A percentile compares a stretch with the other conserved stretches of the same genome.
These are phyloP conservation scores for Antedon mediterranea DNA, from an alignment of 53 echinoderm and acorn worm species.

Conservation along the genomic window DNA sequence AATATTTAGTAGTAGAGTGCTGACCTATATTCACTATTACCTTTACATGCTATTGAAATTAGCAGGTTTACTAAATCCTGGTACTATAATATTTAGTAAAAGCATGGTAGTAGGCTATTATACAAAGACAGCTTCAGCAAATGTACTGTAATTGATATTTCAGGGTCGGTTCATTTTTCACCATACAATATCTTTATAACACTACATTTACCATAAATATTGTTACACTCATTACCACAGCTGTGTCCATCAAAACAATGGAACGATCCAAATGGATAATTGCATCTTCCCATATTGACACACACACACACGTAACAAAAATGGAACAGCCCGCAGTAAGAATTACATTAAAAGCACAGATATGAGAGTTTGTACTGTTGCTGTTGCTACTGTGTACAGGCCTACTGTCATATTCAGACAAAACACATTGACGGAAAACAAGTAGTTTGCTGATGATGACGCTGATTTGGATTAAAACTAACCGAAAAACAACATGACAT, in stretches of 20 bases:
- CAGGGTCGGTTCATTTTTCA: constrained; percentile 29
- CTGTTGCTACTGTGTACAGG: background rate
- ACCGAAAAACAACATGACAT: background rate
- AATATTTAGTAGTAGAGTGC: too few relatives aligned
- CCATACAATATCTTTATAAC: constrained; percentile 5
- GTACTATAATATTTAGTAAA: too few relatives aligned
- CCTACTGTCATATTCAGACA: background rate
- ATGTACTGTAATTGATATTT: background rate
- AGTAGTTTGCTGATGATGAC: background rate
- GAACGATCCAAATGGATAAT: background rate
- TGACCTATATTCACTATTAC: too few relatives aligned
- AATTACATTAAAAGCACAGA: background rate
- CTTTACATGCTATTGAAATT: too few relatives aligned
- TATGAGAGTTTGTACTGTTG: background rate
- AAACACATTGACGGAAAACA: background rate
- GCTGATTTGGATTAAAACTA: background rate
- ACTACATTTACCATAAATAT: too few relatives aligned
- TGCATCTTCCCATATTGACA: background rate
- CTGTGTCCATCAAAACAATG: background rate
- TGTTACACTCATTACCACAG: background rate
- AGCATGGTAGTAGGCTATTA: too few relatives aligned
- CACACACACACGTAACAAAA: background rate
- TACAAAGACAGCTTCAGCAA: too few relatives aligned
- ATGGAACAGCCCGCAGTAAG: background rate
- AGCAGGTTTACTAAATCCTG: too few relatives aligned